Conservation (phyloP, 2,888 invertebrate species). For the Drosophila neotestacea region DNA sequence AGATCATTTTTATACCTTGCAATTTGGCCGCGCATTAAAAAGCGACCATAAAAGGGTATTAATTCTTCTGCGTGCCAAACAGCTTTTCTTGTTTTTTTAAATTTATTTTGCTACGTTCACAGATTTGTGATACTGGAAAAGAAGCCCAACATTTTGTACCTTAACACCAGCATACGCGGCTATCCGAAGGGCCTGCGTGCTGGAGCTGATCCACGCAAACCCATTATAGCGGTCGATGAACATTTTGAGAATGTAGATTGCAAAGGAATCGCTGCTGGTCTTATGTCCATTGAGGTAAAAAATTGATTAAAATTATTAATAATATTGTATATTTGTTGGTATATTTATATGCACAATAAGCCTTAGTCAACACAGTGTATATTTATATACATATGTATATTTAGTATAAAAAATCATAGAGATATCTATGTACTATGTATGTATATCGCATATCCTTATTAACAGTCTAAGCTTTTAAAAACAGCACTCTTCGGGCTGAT, state of each 20-base stretch:
- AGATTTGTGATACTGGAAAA: conserved; percentile 87
- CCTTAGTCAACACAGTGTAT: conserved; percentile 70
- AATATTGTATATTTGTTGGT: conserved; percentile 55
- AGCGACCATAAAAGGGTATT: too few species aligned
- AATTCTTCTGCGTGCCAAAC: background rate
- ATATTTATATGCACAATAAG: conserved; percentile 62
- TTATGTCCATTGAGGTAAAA: conserved; percentile 88
- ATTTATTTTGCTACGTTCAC: conserved; percentile 8
- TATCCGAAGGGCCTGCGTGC: conserved; percentile 94
- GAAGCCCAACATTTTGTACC: conserved; percentile 92
- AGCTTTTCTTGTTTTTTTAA: background rate
- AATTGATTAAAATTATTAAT: conserved; percentile 9
- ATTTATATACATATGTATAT: conserved; percentile 48
- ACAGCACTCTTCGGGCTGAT: conserved; percentile 33
- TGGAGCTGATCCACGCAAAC: conserved; percentile 92
- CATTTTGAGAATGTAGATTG: conserved; percentile 90
- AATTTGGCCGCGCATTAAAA: too few species aligned
- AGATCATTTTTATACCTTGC: background rate
- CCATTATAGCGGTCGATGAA: conserved; percentile 90
- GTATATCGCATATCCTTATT: conserved; percentile 49
- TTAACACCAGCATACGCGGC: conserved; percentile 93
- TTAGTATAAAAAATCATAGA: conserved; percentile 68
- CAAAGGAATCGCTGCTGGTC: conserved; percentile 88
- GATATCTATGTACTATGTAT: conserved; percentile 24
- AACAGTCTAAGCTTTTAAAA: conserved; percentile 70